These are phyloP conservation scores for Hetaerina titia DNA, from an alignment of 2,888 invertebrate species.

Conservation along the genomic window DNA sequence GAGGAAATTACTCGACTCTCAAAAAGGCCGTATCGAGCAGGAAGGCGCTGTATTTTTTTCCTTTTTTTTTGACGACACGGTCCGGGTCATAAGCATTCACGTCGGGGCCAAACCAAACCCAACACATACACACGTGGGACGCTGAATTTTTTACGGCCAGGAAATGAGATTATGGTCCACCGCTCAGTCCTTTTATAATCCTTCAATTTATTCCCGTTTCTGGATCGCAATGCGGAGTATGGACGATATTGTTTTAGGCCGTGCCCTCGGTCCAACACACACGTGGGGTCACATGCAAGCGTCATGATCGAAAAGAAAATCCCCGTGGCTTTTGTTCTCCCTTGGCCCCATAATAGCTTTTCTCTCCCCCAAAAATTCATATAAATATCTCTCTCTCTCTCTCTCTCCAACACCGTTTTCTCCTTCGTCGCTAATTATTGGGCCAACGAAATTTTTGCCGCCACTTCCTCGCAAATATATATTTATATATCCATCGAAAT, in stretches of 20 bases:
- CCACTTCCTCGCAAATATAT: slow-evolving; percentile 10
- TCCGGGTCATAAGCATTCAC: slow-evolving; percentile 44
- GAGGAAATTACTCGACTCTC: slow-evolving; percentile 38
- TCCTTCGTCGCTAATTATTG: slow-evolving; percentile 19
- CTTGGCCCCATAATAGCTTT: not conserved
- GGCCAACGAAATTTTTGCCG: not conserved
- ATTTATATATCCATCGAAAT: not conserved
- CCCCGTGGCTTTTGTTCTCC: slow-evolving; percentile 20
- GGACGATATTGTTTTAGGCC: slow-evolving; percentile 39
- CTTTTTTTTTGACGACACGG: not conserved
- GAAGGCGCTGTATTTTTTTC: slow-evolving; percentile 12
- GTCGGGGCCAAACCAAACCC: not conserved
- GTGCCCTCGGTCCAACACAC: slow-evolving; percentile 6
- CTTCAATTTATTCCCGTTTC: slow-evolving; percentile 50
- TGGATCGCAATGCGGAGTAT: slow-evolving; percentile 41
- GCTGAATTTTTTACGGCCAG: slow-evolving; percentile 45
- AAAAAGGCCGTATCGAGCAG: slow-evolving; percentile 43
- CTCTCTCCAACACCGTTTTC: not conserved
- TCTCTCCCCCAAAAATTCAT: slow-evolving; percentile 6
- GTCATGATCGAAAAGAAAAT: slow-evolving; percentile 36
- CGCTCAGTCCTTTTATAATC: slow-evolving; percentile 47
- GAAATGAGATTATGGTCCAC: slow-evolving; percentile 52
- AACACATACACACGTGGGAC: slow-evolving; percentile 8
- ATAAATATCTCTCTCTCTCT: not conserved
- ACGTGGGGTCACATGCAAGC: not conserved